Evolutionary conservation across 2,113 vertebrate genomes (phyloP).

Genomic region (Balaeniceps rex): DNA sequence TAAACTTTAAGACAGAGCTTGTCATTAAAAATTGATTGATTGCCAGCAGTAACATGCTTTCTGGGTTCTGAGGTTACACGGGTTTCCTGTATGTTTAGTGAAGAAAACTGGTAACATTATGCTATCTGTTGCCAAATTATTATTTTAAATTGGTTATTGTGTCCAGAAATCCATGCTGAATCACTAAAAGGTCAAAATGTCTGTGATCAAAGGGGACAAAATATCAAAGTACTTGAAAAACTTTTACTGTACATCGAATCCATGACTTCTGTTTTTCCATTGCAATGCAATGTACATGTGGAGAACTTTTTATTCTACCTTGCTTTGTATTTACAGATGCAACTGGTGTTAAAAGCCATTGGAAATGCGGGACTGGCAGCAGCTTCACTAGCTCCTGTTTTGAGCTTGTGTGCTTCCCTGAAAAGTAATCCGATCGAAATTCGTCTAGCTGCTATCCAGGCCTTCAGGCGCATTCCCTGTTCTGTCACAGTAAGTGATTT

Average conservation of each 20-base stretch:
- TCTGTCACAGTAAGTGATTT: slow-evolving; percentile 70
- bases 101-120: background rate
- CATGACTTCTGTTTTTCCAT: background rate
- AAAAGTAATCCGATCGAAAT: slow-evolving; percentile 47
- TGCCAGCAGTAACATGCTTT: background rate
- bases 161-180: background rate
- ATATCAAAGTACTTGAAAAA: background rate
- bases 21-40: background rate
- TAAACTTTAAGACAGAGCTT: background rate
- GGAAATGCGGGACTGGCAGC: slow-evolving; percentile 79
- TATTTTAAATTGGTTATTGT: background rate
- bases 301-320: background rate
- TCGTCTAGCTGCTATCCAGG: slow-evolving; percentile 77
- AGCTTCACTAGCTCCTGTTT: slow-evolving; percentile 46
- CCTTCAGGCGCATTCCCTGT: slow-evolving; percentile 85
- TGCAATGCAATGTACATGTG: background rate
- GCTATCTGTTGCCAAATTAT: background rate
- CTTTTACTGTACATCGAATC: background rate
- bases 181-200: background rate
- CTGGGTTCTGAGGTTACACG: background rate
- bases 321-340: slow-evolving; percentile 65
- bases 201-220: background rate
- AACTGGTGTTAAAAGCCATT: slow-evolving; percentile 79
- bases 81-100: background rate
- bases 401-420: slow-evolving; percentile 67